Evolutionary conservation across 2,113 vertebrate genomes (phyloP).

Genomic region (Takifugu flavidus): DNA sequence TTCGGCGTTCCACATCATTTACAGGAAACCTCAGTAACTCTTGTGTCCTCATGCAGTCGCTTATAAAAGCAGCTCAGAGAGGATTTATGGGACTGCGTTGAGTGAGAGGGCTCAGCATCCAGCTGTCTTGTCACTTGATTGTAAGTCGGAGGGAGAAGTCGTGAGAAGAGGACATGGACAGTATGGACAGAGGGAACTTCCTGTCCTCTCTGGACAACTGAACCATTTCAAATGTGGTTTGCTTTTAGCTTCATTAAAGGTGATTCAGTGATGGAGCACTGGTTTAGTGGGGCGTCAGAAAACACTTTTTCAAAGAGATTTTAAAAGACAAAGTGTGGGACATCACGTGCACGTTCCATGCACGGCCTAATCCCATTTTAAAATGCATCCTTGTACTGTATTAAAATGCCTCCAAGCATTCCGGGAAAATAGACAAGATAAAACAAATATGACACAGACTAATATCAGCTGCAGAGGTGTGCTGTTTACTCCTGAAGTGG

Average conservation of each 20-base stretch:
- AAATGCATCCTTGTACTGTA: background rate
- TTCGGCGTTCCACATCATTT: slow-evolving; percentile 31
- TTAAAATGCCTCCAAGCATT: background rate
- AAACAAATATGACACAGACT: slow-evolving; percentile 1
- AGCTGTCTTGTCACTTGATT: slow-evolving; percentile 41
- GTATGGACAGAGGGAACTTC: background rate
- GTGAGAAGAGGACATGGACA: background rate
- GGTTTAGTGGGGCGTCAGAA: background rate
- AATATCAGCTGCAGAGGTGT: slow-evolving; percentile 7
- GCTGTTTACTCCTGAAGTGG: slow-evolving; percentile 39
- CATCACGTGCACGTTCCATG: too few species aligned
- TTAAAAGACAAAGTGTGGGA: too few species aligned
- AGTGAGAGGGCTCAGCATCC: slow-evolving; percentile 35
- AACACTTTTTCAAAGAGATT: background rate
- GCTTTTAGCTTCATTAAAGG: background rate
- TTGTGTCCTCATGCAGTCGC: slow-evolving; percentile 20
- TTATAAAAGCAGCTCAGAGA: slow-evolving; percentile 23
- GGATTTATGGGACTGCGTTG: slow-evolving; percentile 25
- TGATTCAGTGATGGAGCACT: background rate
- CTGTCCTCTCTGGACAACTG: background rate
- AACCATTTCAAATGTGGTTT: too few species aligned
- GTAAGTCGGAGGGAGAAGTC: slow-evolving; percentile 6
- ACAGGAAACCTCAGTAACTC: slow-evolving; percentile 29
- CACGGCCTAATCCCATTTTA: too few species aligned
- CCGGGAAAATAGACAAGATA: background rate